Evolutionary conservation across 2,797 vertebrate species (phyloP), one percentile per base, ranked within the genome.

Genomic region (Pagetopsis macropterus): DNA sequence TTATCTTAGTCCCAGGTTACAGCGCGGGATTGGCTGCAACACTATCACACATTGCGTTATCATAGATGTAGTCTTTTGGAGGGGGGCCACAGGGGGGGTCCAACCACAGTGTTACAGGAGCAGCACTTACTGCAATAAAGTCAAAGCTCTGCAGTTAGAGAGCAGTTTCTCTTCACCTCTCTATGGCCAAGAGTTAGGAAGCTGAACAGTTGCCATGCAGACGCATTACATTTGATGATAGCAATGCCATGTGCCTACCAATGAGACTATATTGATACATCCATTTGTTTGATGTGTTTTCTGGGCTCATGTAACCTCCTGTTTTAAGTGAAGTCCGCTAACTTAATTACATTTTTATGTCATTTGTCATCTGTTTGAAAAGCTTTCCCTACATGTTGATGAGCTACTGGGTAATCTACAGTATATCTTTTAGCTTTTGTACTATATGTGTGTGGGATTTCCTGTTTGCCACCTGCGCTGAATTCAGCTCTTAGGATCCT

Each of bases 401-500:
- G 48, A 55, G 52, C 40, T 64, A 49, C 52, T 13, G 21, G 10
- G 50, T 19, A 72, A 51, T 67, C 48, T 12, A 59, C 52, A 41
- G 9, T n/a, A 5, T 27, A 27, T 27, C 27, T 27, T 27, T 27
- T 5, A 37, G n/a, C 3, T 50, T 52, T 56, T 60, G 15, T 48
- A 4, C 19, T 11, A 3, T 43, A 0, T 14, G 46, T 17, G n/a
- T 69, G 17, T 45, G 21, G 14, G 59, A 10, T 46, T 40, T 61
- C 44, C 19, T 44, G 11, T 56, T 58, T 49, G 49, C 52, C 46
- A 68, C 69, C 54, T 76, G n/a, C 37, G 7, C 62, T 9, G 21
- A 37, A 14, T 69, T 19, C 7, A 37, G 59, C 60, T 67, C 65
- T 56, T 15, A 49, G 16, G 12, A 3, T 62, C 12, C 44, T 57